A percentile compares a stretch with the other conserved stretches of the same genome.
phyloP scores from a whole-genome alignment of 2,888 invertebrate species.

The Pheosia tremula region DNA sequence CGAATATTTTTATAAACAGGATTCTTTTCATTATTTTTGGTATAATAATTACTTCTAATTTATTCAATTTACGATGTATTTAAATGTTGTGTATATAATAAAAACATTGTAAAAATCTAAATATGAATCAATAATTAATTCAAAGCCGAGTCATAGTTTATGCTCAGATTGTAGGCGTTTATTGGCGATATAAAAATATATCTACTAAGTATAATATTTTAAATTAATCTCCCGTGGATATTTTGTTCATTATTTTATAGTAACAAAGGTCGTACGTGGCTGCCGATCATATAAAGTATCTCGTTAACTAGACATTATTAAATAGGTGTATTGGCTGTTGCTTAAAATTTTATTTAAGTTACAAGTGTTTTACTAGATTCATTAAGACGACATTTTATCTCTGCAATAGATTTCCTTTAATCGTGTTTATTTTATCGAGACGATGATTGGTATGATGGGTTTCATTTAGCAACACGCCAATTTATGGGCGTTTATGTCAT shows the following conservation, averaged over 20 bases:
- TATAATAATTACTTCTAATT: slow-evolving; percentile 22
- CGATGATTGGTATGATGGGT: slow-evolving; percentile 22
- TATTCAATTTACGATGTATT: slow-evolving; percentile 20
- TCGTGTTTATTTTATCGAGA: slow-evolving; percentile 7
- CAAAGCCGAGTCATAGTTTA: slow-evolving; percentile 31
- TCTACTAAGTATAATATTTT: slow-evolving; percentile 14
- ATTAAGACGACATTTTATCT: too few species aligned
- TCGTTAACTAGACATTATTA: slow-evolving; percentile 14
- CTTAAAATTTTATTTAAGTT: slow-evolving; percentile 8
- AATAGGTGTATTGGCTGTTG: slow-evolving; percentile 23
- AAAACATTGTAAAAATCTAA: slow-evolving; percentile 32
- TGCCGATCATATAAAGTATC: slow-evolving; percentile 11
- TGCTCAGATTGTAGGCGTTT: slow-evolving; percentile 25
- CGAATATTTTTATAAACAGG: slow-evolving; percentile 7
- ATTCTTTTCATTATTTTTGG: slow-evolving; percentile 15
- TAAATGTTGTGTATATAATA: slow-evolving; percentile 14
- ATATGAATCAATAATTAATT: slow-evolving; percentile 33
- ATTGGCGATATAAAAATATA: slow-evolving; percentile 24
- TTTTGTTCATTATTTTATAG: slow-evolving; percentile 12
- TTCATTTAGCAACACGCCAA: slow-evolving; percentile 24
- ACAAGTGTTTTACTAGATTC: neutral
- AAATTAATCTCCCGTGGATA: slow-evolving; percentile 16
- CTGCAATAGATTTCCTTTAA: neutral
- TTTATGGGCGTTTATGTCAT: slow-evolving; percentile 29
- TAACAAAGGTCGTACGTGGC: slow-evolving; percentile 16